Evolutionary conservation across 2,797 vertebrate genomes (phyloP), one percentile per base, ranked within the genome.

Genomic region (Mionectes olivaceus): DNA sequence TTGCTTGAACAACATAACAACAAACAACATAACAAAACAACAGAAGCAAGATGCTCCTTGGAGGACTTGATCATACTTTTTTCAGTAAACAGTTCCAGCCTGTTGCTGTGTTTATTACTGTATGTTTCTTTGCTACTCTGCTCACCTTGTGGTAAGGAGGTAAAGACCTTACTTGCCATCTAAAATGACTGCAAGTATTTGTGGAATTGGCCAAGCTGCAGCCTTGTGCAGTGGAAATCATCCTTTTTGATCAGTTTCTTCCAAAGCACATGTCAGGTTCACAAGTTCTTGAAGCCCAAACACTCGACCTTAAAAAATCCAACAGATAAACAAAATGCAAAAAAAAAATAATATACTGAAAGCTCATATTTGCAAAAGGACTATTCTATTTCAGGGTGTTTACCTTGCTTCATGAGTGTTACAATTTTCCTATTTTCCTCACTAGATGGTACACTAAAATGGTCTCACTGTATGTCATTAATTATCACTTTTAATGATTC

Each of bases 151-250:
- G 39, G 37, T 39, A 39, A 39, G 37, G 37, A 39, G 37, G 37
- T 39, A 39, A 39, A 39, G 37, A 39, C 37, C 25, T 94, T 74
- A 93, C 96, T 97, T 91, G 99, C 98, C 97, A 92, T 97, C 98
- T 93, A 99, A 96, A 75, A 99, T 95, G 5, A 98, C 97, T 96
- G 99, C 98, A 96, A 99, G 97, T 71, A 99, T 98, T 96, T 98
- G 98, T 41, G 92, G 97, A 91, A 98, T 74, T 30, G 98, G 98
- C 83, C 98, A 97, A 63, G 98, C 93, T 19, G 98, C 98, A 64
- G 98, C 98, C 67, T 98, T 94, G 27, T 99, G 99, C 63, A 99
- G 81, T 15, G 98, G 99, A 89, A 99, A 98, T 98, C 98, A 99
- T 4, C 98, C 98, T 55, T 89, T 97, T 47, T 98, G 97, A 97